These are phyloP conservation scores for Hemicrepidius hirtus DNA, from an alignment of 2,888 invertebrate species.

Conservation along the genomic window DNA sequence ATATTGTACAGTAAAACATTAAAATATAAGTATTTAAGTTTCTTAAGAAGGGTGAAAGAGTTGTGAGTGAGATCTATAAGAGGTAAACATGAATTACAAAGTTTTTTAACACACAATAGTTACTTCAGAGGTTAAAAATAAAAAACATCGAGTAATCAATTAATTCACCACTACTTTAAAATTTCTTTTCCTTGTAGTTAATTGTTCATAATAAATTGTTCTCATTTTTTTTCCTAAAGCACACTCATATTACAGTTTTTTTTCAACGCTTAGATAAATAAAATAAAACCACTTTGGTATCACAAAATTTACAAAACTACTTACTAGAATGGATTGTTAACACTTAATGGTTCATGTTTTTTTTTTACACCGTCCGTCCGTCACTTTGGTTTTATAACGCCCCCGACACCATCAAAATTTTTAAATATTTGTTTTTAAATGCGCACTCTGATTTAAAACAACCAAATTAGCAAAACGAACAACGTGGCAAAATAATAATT, in stretches of 20 bases:
- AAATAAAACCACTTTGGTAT: constrained; percentile 51
- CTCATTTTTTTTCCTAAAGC: constrained; percentile 17
- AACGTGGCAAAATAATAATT: constrained; percentile 1
- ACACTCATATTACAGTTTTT: constrained; percentile 25
- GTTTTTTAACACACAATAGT: constrained; percentile 47
- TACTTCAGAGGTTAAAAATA: constrained; percentile 22
- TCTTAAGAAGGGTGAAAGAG: constrained; percentile 47
- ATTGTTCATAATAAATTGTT: constrained; percentile 3
- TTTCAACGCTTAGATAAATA: constrained; percentile 14
- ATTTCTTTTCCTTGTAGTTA: neutral
- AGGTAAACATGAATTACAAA: constrained; percentile 50
- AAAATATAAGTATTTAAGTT: constrained; percentile 35
- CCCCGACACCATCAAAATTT: constrained; percentile 21
- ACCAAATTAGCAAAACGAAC: constrained; percentile 20
- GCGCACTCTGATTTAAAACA: constrained; percentile 27
- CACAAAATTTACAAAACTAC: constrained; percentile 53
- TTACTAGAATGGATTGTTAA: constrained; percentile 35
- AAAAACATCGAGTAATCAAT: constrained; percentile 35
- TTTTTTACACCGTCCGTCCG: too few species aligned
- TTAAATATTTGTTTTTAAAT: constrained; percentile 14
- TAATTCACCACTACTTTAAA: neutral
- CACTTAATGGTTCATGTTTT: constrained; percentile 13
- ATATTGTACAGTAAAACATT: constrained; percentile 39
- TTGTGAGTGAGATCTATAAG: constrained; percentile 50
- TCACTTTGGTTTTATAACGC: constrained; percentile 6